Evolutionary conservation across 1,140 invertebrate genomes (phyloP).

Genomic region (Drosophila trapezifrons): DNA sequence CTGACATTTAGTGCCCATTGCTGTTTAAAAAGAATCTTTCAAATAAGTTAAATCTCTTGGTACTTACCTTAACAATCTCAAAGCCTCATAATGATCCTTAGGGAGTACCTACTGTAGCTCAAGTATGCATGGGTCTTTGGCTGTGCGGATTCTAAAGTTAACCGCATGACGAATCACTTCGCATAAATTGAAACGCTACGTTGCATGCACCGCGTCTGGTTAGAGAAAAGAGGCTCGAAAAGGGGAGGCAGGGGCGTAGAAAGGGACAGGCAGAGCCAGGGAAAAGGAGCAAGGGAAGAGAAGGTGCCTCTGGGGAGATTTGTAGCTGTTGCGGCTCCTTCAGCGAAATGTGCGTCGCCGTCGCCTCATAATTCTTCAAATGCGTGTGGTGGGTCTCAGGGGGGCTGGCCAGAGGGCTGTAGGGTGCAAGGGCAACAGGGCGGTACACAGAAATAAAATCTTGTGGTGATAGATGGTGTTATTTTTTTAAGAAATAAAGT

Average conservation of each 20-base stretch:
- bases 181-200: slow-evolving; percentile 82
- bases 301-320: slow-evolving; percentile 29
- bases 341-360: slow-evolving; percentile 72
- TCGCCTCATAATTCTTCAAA: slow-evolving; percentile 80
- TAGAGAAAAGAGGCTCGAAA: slow-evolving; percentile 41
- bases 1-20: not conserved
- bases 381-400: slow-evolving; percentile 66
- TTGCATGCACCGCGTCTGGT: slow-evolving; percentile 71
- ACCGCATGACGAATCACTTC: slow-evolving; percentile 82
- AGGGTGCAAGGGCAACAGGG: slow-evolving; percentile 6
- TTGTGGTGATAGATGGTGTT: rapidly evolving
- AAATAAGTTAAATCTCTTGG: not conserved
- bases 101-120: slow-evolving; percentile 14
- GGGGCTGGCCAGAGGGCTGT: slow-evolving; percentile 36
- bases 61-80: not conserved
- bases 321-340: slow-evolving; percentile 62
- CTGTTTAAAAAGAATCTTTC: not conserved
- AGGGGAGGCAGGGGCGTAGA: slow-evolving; percentile 2
- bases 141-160: slow-evolving; percentile 79
- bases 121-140: slow-evolving; percentile 47
- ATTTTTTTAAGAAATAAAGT: not conserved
- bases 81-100: not conserved
- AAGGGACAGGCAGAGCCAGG: not conserved
- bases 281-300: no score
- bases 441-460: not conserved